Evolutionary conservation across 37 sponge, comb jelly and placozoan genomes (phyloP).

Genomic region (Agelas oroides): DNA sequence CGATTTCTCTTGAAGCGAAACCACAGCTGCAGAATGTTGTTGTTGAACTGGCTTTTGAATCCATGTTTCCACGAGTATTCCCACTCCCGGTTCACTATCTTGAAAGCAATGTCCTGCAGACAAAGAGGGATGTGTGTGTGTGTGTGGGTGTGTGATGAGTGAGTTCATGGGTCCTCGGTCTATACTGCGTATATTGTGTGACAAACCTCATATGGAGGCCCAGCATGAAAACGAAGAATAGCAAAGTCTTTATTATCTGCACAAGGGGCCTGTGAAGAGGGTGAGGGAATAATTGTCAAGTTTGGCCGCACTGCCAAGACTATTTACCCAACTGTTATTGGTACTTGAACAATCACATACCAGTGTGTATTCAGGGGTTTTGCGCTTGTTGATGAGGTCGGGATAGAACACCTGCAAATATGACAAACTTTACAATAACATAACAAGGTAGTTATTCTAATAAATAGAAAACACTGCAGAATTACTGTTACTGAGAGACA

Average conservation of each 20-base stretch:
- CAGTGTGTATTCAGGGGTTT: constrained; percentile 90
- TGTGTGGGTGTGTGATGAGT: too few relatives aligned
- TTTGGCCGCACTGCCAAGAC: too few relatives aligned
- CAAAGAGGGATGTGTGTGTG: too few relatives aligned
- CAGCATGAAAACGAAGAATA: constrained; percentile 93
- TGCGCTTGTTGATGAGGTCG: constrained; percentile 93
- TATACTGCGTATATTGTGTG: neutral
- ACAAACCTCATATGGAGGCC: constrained; percentile 99
- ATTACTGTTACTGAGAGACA: too few relatives aligned
- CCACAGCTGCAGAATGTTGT: constrained; percentile 97
- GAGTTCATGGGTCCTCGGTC: too few relatives aligned
- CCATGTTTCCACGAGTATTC: constrained; percentile 95
- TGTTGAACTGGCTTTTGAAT: constrained; percentile 93
- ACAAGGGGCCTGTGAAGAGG: constrained; percentile 52
- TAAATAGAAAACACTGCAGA: too few relatives aligned
- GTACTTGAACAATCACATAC: too few relatives aligned
- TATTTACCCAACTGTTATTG: too few relatives aligned
- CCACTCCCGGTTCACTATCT: constrained; percentile 98
- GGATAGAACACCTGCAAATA: constrained; percentile 89
- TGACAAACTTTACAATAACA: neutral
- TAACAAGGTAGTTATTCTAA: neutral
- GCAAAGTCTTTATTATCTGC: constrained; percentile 88
- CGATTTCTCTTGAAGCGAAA: constrained; percentile 94
- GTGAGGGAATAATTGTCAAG: neutral
- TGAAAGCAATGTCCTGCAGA: constrained; percentile 94